Conservation (phyloP, 2,888 invertebrate genomes). For the Drosophila fungiperda region DNA sequence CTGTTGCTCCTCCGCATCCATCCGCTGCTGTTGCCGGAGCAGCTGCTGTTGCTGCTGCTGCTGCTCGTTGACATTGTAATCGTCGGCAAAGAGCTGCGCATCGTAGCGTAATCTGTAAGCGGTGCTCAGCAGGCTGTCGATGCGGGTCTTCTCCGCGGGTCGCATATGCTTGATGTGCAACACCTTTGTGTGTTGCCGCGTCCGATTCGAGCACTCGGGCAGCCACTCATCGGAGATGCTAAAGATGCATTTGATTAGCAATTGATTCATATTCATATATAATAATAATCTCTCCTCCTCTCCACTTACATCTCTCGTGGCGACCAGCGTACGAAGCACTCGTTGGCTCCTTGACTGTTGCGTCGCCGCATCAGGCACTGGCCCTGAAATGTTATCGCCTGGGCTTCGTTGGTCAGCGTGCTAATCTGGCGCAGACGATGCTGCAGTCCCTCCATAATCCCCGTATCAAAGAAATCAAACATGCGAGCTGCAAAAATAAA, state of each 20-base stretch:
- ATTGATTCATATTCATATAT: neutral
- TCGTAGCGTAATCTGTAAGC: slow-evolving; percentile 83
- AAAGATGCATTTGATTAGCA: neutral
- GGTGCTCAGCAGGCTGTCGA: slow-evolving; percentile 81
- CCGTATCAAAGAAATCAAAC: slow-evolving; percentile 97
- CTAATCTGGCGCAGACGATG: slow-evolving; percentile 90
- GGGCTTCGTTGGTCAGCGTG: slow-evolving; percentile 88
- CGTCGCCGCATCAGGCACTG: slow-evolving; percentile 89
- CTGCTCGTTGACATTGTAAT: slow-evolving; percentile 62
- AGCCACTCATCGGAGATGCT: slow-evolving; percentile 96
- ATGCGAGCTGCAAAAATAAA: slow-evolving; percentile 90
- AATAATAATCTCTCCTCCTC: neutral
- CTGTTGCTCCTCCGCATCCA: slow-evolving; percentile 28
- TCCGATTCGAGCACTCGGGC: slow-evolving; percentile 88
- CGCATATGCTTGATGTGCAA: slow-evolving; percentile 85
- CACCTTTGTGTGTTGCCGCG: slow-evolving; percentile 86
- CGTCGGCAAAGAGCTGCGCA: slow-evolving; percentile 80
- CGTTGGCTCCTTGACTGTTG: slow-evolving; percentile 88
- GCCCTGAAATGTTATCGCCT: slow-evolving; percentile 90
- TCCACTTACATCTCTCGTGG: slow-evolving; percentile 93
- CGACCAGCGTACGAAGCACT: slow-evolving; percentile 93
- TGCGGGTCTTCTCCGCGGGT: slow-evolving; percentile 82
- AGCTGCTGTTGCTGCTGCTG: slow-evolving; percentile 36
- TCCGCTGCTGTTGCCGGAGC: neutral
- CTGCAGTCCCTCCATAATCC: slow-evolving; percentile 96